Base-by-base conservation (phyloP, 2,113 vertebrate species). In the Enhydra lutris region DNA sequence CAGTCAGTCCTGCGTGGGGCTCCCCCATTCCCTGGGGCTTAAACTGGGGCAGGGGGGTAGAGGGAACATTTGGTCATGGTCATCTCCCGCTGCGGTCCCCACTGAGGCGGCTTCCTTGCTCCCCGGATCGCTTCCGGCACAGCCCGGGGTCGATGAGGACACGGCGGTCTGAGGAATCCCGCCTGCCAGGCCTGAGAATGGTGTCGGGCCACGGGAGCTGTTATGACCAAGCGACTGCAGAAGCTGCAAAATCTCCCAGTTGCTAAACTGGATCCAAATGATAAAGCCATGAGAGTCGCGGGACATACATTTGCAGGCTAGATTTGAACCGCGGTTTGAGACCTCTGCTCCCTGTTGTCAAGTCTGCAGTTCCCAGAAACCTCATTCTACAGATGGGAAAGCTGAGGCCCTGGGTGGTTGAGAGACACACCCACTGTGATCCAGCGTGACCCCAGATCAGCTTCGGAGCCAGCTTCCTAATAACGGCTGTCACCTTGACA, bases 401-500 rank as follows among this genome's bases (percentile, higher is more conserved):
- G 57, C 14, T 18, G 47, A 91, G 86, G 81, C 34, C 57, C 5
- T 12, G 5, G 18, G 45, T 61, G 45, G 63, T 18, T 18, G 12
- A 59, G 63, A 65, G 57, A 85, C 4, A 67, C 88, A 42, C 13
- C 47, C 47, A 26, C 15, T 18, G 4, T n/a, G n/a, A 67, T 26
- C 52, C 31, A 24, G n/a, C 61, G 61, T 39, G 36, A 74, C 65
- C 34, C 39, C 84, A 31, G 47, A 36, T 4, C 10, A 1, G 17
- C 50, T 47, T 9, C 17, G 42, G 36, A 42, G 23, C 29, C 73
- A 39, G 81, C 52, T 50, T 84, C 50, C 52, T 45, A 42, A 23
- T 14, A 23, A 42, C 0, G 6, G 61, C 61, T 2, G 15, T 31
- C 1, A 0, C 39, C 39, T 18, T 21, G 67, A 67, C 47, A 20